These are phyloP conservation scores for Muscicapa comitata DNA, from an alignment of 2,797 vertebrate species.

Conservation along the genomic window DNA sequence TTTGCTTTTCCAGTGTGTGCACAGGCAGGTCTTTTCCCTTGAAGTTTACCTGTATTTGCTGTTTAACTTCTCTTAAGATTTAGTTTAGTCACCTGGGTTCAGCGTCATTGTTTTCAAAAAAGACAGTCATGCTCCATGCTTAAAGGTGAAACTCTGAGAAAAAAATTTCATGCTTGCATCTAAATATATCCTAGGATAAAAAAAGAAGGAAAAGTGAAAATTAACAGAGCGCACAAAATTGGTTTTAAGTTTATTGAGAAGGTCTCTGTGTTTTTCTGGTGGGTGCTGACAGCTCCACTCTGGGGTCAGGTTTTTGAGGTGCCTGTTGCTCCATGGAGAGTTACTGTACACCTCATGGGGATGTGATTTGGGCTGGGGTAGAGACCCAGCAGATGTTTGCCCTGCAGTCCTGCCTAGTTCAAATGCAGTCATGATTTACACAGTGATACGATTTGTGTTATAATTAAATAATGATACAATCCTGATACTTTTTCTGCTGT, in stretches of 20 bases:
- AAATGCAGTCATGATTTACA: neutral
- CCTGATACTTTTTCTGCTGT: neutral
- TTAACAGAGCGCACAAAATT: neutral
- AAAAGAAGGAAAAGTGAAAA: neutral
- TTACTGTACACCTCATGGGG: fast-evolving
- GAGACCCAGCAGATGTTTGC: neutral
- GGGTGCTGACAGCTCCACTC: neutral
- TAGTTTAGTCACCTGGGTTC: neutral
- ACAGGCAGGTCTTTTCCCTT: neutral
- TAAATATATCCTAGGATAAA: neutral
- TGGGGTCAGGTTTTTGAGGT: neutral
- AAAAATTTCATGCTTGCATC: neutral
- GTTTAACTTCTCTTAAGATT: neutral
- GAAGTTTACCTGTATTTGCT: neutral
- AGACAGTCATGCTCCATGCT: neutral
- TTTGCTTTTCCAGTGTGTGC: neutral
- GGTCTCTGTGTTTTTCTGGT: neutral
- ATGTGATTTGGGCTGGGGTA: neutral
- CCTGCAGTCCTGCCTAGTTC: neutral
- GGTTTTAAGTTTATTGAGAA: neutral
- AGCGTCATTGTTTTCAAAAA: neutral
- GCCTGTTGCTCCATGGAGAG: neutral
- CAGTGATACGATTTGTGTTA: neutral
- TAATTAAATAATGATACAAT: neutral
- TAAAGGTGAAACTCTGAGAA: neutral